These are phyloP conservation scores for Phataginus tetradactyla DNA, from an alignment of 2,797 vertebrate species.

Conservation along the genomic window DNA sequence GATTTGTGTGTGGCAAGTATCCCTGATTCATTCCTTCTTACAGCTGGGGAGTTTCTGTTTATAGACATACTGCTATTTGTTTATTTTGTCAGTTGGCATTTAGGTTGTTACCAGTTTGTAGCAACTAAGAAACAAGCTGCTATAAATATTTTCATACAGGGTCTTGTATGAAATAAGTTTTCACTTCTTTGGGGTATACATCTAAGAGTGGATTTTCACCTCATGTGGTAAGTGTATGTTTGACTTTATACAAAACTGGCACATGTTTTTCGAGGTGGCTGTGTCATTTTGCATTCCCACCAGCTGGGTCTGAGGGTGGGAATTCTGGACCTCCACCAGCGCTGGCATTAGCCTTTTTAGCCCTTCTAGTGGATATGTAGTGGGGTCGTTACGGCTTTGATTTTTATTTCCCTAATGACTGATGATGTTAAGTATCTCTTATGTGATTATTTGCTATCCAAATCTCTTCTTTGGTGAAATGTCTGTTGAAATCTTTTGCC, in stretches of 20 bases:
- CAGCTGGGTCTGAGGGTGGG: fast-evolving
- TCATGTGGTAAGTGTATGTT: neutral
- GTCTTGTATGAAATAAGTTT: neutral
- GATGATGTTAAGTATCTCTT: neutral
- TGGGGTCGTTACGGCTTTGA: neutral
- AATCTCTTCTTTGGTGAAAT: neutral
- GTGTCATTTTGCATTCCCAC: neutral
- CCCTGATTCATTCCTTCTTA: neutral
- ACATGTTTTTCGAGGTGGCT: neutral
- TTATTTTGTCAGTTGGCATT: neutral
- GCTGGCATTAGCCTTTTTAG: neutral
- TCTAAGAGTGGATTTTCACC: neutral
- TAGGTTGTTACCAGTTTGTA: neutral
- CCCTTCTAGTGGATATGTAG: neutral
- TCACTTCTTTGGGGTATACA: neutral
- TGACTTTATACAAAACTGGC: neutral
- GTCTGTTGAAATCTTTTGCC: neutral
- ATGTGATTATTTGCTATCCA: neutral
- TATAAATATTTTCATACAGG: neutral
- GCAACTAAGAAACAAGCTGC: neutral
- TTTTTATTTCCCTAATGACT: neutral
- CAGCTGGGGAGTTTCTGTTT: neutral
- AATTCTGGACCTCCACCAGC: neutral
- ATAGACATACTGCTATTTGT: neutral
- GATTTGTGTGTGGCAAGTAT: neutral